Base-by-base conservation (phyloP, 2,113 vertebrate genomes). In the Cisticola juncidis region DNA sequence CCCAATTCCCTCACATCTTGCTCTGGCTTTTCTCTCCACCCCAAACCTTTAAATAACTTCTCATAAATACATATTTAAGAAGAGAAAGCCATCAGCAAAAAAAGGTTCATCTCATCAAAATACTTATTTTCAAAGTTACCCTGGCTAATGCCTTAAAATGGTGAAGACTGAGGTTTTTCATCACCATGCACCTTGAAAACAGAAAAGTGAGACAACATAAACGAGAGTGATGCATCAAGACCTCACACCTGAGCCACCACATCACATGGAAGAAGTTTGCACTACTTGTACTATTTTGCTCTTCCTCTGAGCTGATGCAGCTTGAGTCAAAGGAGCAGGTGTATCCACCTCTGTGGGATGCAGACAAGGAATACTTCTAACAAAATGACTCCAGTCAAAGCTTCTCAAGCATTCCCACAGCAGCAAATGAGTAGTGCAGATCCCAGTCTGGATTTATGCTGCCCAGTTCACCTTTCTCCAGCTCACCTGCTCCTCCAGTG, bases 251-350 rank as follows among this genome's bases (percentile, higher is more conserved):
- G 4, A 90, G 58, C 33, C 71, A 79, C 44, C 3, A 12, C 44
- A 33, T 9, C 0, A 1, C 45, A 38, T 0, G 12, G n/a, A 60
- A 80, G 21, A 47, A 86, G 29, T 42, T 0, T 40, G 54, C 26
- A 54, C 28, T 78, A 35, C 9, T 58, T 31, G 15, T 12, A 17
- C 11, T 42, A 17, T 65, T 85, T 42, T 35, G n/a, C 26, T 78
- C 26, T 17, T 79, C 11, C 31, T 76, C 50, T 0, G 1, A 76
- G 48, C 25, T 36, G 48, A 76, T n/a, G 12, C 61, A 90, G 11
- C 57, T 36, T 11, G 6, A 82, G 25, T 18, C 58, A 64, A 51
- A 87, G 45, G 0, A 72, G 58, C 66, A 87, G 53, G 48, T 71
- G 13, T 19, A 57, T 24, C 29, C 1, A 4, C 38, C 83, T 76